Evolutionary conservation across 1,140 invertebrate genomes (phyloP).

Genomic region (Papilio machaon): DNA sequence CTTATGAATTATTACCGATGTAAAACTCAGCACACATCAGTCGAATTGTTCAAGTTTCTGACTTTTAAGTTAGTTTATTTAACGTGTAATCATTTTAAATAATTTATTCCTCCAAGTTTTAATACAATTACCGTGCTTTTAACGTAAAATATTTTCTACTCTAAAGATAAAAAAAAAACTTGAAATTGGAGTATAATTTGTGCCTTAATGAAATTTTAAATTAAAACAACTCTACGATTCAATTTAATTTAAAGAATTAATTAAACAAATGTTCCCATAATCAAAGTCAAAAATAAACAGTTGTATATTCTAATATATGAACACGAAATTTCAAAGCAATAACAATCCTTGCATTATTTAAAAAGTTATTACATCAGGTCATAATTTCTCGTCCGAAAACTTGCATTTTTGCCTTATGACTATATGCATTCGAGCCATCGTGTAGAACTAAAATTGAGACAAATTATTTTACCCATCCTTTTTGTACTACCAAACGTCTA

Average conservation of each 20-base stretch:
- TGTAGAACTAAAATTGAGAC: background rate
- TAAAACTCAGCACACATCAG: constrained; percentile 72
- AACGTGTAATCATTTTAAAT: constrained; percentile 31
- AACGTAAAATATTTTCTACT: background rate
- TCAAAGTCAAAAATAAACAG: no score
- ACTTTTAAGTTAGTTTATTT: constrained; percentile 49
- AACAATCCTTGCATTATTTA: no score
- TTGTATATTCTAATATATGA: no score
- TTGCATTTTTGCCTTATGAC: background rate
- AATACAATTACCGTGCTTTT: background rate
- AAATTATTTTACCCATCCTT: background rate
- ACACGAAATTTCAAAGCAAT: no score
- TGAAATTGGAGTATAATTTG: background rate
- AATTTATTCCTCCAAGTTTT: constrained; percentile 4
- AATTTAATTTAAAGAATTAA: background rate
- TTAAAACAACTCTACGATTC: background rate
- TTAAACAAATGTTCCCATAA: background rate
- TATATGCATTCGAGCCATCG: background rate
- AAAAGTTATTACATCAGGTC: no score
- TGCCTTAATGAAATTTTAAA: background rate
- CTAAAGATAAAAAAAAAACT: background rate
- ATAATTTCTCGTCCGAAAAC: background rate
- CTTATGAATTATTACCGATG: constrained; percentile 71
- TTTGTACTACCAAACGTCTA: background rate
- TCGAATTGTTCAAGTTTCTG: constrained; percentile 66